Evolutionary conservation across 64 coral and sea anemone species (phyloP).

Genomic region (Montipora capricornis): DNA sequence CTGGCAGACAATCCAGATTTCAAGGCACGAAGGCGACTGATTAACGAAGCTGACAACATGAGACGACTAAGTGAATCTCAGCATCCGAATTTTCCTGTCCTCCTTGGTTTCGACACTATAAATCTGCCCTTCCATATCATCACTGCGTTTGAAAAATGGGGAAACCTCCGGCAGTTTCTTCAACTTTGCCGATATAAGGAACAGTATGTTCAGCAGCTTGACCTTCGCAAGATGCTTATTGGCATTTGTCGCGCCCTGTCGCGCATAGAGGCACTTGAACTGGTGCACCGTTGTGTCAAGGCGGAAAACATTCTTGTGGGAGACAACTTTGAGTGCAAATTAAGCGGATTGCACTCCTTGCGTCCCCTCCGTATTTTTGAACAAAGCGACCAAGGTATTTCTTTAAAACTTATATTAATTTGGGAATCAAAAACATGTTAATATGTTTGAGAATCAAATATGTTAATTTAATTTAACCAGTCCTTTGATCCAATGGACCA

Average conservation of each 20-base stretch:
- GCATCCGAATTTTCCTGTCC: constrained; percentile 42
- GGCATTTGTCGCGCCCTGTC: constrained; percentile 34
- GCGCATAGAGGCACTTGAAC: constrained; percentile 9
- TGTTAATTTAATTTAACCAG: too few relatives aligned
- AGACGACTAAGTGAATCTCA: not conserved
- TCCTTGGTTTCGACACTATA: constrained; percentile 46
- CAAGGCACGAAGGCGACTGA: not conserved
- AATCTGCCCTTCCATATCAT: constrained; percentile 55
- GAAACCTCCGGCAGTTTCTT: constrained; percentile 63
- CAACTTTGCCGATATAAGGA: not conserved
- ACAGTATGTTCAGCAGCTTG: not conserved
- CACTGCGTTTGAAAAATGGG: not conserved
- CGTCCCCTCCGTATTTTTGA: not conserved
- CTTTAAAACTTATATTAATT: too few relatives aligned
- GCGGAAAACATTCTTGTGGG: constrained; percentile 69
- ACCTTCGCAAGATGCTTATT: constrained; percentile 40
- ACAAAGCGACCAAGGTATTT: not conserved
- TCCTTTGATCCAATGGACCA: too few relatives aligned
- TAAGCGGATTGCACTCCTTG: constrained; percentile 56
- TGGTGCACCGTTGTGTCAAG: constrained; percentile 69
- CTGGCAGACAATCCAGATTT: not conserved
- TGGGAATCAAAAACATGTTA: too few relatives aligned
- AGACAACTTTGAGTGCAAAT: constrained; percentile 37
- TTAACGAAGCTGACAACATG: constrained; percentile 29
- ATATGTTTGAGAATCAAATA: too few relatives aligned